Conservation (phyloP, 1,140 invertebrate genomes). For the Oedothorax gibbosus region DNA sequence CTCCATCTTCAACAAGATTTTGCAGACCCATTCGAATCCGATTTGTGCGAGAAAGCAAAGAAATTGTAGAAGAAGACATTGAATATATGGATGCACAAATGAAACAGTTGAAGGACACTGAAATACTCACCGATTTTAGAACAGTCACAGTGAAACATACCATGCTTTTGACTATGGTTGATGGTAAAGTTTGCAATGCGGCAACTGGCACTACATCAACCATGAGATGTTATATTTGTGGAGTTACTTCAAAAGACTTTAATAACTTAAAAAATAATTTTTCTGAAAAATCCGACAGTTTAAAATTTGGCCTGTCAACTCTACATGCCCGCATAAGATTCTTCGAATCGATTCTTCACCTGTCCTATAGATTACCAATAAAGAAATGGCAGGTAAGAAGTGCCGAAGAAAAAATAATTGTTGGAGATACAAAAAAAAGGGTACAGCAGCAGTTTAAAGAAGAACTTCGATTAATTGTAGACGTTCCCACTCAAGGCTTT, state of each 20-base stretch:
- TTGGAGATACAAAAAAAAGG: too few relatives aligned
- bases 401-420: neutral
- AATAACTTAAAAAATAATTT: conserved; percentile 20
- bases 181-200: conserved; percentile 70
- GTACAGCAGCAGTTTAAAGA: too few relatives aligned
- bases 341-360: conserved; percentile 2
- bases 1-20: conserved; percentile 57
- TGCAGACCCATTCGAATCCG: conserved; percentile 16
- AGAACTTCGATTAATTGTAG: conserved; percentile 21
- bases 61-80: conserved; percentile 33
- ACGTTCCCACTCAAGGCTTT: conserved; percentile 23
- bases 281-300: neutral
- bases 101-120: neutral
- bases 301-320: conserved; percentile 27
- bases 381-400: conserved; percentile 9
- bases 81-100: neutral
- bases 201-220: conserved; percentile 66
- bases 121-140: neutral
- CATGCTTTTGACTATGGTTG: conserved; percentile 68
- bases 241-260: conserved; percentile 31
- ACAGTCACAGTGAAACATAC: conserved; percentile 46
- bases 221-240: conserved; percentile 67
- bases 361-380: conserved; percentile 15
- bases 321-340: conserved; percentile 25
- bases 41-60: conserved; percentile 62